Conservation (phyloP, 2,113 vertebrate genomes). For the Amphilophus citrinellus region DNA sequence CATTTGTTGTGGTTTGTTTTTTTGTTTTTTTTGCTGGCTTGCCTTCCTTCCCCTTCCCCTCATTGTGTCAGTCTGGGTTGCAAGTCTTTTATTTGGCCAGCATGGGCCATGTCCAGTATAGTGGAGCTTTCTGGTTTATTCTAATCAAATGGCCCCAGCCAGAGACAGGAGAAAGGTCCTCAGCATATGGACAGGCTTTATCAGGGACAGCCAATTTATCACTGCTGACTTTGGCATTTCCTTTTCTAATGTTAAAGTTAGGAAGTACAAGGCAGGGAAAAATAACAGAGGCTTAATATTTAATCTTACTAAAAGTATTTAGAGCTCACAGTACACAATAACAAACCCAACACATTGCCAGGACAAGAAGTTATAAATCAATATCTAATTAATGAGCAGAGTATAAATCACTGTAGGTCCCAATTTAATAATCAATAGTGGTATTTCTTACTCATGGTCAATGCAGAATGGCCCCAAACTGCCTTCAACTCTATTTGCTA, state of each 20-base stretch:
- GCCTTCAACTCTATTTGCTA: constrained; percentile 58
- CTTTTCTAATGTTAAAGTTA: constrained; percentile 31
- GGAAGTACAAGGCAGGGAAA: constrained; percentile 39
- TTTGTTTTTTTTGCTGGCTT: constrained; percentile 53
- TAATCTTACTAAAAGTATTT: constrained; percentile 70
- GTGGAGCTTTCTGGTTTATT: constrained; percentile 45
- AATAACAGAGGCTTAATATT: constrained; percentile 65
- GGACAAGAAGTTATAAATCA: constrained; percentile 72
- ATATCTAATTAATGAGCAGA: constrained; percentile 77
- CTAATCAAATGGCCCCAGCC: constrained; percentile 54
- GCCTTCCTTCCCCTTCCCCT: constrained; percentile 22
- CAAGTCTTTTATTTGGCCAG: constrained; percentile 33
- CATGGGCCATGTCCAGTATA: constrained; percentile 26
- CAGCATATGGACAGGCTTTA: constrained; percentile 54
- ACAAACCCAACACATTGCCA: constrained; percentile 61
- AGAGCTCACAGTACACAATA: constrained; percentile 53
- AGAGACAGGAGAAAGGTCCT: constrained; percentile 37
- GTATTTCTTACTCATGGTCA: constrained; percentile 62
- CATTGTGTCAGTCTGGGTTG: constrained; percentile 46
- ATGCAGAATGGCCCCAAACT: constrained; percentile 56
- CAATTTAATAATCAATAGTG: constrained; percentile 72
- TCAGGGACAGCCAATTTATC: constrained; percentile 41
- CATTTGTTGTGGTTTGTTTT: constrained; percentile 50
- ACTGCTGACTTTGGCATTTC: constrained; percentile 53
- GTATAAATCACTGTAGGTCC: constrained; percentile 66